These are phyloP conservation scores for Gila robusta DNA, from an alignment of 2,797 vertebrate species.

Conservation along the genomic window DNA sequence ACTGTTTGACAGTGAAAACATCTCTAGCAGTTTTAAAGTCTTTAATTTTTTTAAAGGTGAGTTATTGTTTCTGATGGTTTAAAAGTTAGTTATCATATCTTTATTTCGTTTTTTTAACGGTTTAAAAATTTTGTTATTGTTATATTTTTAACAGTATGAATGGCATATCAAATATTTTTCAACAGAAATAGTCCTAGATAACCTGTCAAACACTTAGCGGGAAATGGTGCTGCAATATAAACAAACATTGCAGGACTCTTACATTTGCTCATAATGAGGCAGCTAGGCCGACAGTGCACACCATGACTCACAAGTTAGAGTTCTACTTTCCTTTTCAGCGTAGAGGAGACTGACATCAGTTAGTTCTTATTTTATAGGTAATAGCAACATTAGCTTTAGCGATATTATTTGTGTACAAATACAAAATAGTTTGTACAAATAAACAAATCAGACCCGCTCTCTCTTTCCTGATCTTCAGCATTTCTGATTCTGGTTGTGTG, in stretches of 20 bases:
- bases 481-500: not conserved
- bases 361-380: not conserved
- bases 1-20: not conserved
- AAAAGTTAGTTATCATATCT: too few species aligned
- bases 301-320: not conserved
- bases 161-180: not conserved
- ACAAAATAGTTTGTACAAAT: conserved; percentile 3
- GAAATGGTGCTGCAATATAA: conserved; percentile 22
- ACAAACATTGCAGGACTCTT: conserved; percentile 36
- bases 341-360: not conserved
- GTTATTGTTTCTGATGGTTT: too few species aligned
- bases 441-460: not conserved
- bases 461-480: not conserved
- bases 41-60: too few species aligned
- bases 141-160: conserved; percentile 2
- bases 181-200: conserved; percentile 1
- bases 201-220: not conserved
- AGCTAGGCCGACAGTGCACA: conserved; percentile 9
- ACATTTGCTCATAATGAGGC: conserved; percentile 40
- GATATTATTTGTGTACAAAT: not conserved
- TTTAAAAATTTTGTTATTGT: not conserved
- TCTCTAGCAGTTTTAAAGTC: not conserved
- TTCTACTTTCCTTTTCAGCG: not conserved
- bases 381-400: conserved; percentile 1
- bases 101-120: too few species aligned